Evolutionary conservation across 2,797 vertebrate genomes (phyloP).

Genomic region (Karalla daura): DNA sequence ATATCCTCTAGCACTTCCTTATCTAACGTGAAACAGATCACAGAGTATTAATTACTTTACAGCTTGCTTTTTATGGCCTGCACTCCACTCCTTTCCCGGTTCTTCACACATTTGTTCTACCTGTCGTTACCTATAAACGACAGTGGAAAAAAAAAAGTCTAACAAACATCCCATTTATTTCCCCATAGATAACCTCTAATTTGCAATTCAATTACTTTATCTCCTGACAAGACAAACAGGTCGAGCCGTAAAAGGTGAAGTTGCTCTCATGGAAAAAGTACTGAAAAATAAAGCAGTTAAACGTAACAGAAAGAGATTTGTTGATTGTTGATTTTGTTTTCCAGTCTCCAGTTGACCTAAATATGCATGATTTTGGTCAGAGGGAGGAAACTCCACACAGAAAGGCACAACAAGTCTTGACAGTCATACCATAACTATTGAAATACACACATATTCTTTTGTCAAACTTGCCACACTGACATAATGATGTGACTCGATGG

Average conservation of each 20-base stretch:
- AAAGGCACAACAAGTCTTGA: no score
- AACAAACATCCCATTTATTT: background rate
- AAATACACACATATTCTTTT: no score
- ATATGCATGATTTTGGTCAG: no score
- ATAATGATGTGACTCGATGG: background rate
- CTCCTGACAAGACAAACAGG: background rate
- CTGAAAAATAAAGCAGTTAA: no score
- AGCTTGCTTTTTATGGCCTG: slow-evolving; percentile 39
- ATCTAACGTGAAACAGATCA: slow-evolving; percentile 51
- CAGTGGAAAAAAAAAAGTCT: background rate
- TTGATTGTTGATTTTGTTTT: no score
- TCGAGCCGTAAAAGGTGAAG: no score
- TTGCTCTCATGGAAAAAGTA: no score
- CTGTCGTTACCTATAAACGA: background rate
- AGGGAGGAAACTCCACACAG: no score
- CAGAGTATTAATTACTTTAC: slow-evolving; percentile 61
- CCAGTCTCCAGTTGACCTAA: no score
- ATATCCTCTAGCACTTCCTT: background rate
- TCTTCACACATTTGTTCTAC: slow-evolving; percentile 14
- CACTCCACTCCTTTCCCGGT: background rate
- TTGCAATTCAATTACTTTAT: background rate
- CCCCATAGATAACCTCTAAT: background rate
- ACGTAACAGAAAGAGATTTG: no score
- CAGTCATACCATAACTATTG: no score
- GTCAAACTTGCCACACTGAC: background rate